Evolutionary conservation across 2,888 invertebrate species (phyloP), one percentile per base, ranked within the genome.

Genomic region (Pristionchus japonicus): DNA sequence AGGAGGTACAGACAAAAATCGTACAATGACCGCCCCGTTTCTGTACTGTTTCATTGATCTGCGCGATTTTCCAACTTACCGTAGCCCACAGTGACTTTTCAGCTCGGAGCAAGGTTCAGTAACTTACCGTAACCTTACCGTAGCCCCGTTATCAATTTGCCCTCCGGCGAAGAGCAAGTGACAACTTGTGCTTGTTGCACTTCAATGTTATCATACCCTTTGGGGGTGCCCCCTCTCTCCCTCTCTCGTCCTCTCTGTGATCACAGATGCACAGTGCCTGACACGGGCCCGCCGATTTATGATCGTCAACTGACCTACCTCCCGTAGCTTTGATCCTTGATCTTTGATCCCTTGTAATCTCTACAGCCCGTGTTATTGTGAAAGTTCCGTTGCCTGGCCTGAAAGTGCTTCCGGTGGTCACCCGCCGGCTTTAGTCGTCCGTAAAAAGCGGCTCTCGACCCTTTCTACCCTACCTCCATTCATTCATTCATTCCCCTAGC

Each of bases 191-290:
- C 74, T 40, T 57, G 20, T 7, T 70, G 74, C 74, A 74, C 74
- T 74, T 74, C 74, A 74, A 17, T 74, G 74, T 74, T 74, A 74
- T 74, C 74, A 74, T 74, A 74, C 74, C 74, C 74, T 74, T 74
- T 74, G 74, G n/a, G n/a, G n/a, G 40, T 27, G 74, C 9, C n/a
- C 37, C 64, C 64, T 67, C 61, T 49, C 64, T 27, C 64, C 64
- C 64, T 64, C 74, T 27, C 31, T 20, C 23, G 40, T 74, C 37
- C 57, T 74, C 31, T 74, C 40, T 74, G 74, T 74, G 74, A 23
- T 74, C 34, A 67, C 64, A 67, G 64, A 67, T 74, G 74, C 40
- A 20, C 23, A 9, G 74, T 74, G 74, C 74, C 74, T 74, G 74
- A 74, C 74, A 74, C 74, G 17, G 74, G 15, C 74, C 3, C 74